phyloP scores from a whole-genome alignment of 2,113 vertebrate species.

The Albula goreensis region DNA sequence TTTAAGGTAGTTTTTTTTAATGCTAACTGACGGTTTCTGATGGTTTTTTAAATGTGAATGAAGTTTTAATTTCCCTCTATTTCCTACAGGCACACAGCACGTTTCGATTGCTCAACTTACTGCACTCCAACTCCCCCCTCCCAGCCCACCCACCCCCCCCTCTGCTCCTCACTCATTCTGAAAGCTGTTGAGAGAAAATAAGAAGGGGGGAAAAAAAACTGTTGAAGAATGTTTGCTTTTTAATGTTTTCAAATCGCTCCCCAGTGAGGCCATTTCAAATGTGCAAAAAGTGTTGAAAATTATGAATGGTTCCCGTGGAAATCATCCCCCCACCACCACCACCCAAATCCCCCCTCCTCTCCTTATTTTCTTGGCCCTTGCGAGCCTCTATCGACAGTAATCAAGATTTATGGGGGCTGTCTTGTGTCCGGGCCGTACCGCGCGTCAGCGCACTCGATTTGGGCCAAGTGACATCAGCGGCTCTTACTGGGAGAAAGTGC shows the following conservation, averaged over 20 bases:
- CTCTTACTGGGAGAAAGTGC: slow-evolving; percentile 44
- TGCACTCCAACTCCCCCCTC: not conserved
- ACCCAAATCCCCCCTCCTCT: not conserved
- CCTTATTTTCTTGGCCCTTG: not conserved
- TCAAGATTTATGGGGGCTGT: slow-evolving; percentile 46
- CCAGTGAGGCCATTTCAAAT: not conserved
- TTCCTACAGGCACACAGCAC: not conserved
- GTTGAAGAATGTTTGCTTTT: slow-evolving; percentile 12
- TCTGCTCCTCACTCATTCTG: not conserved
- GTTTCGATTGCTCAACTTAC: not conserved
- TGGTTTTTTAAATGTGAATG: not conserved
- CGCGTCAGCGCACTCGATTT: slow-evolving; percentile 36
- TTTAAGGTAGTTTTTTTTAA: not conserved
- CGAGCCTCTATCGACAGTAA: slow-evolving; percentile 38
- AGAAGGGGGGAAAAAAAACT: not conserved
- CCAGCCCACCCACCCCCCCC: not conserved
- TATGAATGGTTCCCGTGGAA: slow-evolving; percentile 19
- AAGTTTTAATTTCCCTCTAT: not conserved
- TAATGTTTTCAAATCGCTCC: slow-evolving; percentile 14
- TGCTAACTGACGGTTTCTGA: not conserved
- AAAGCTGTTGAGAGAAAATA: not conserved
- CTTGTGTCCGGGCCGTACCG: slow-evolving; percentile 38
- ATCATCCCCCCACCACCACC: not conserved
- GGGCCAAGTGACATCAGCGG: slow-evolving; percentile 54
- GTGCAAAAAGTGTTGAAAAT: slow-evolving; percentile 13